These are phyloP conservation scores for Propsilocerus akamusi DNA, from an alignment of 1,140 invertebrate genomes.

Conservation along the genomic window DNA sequence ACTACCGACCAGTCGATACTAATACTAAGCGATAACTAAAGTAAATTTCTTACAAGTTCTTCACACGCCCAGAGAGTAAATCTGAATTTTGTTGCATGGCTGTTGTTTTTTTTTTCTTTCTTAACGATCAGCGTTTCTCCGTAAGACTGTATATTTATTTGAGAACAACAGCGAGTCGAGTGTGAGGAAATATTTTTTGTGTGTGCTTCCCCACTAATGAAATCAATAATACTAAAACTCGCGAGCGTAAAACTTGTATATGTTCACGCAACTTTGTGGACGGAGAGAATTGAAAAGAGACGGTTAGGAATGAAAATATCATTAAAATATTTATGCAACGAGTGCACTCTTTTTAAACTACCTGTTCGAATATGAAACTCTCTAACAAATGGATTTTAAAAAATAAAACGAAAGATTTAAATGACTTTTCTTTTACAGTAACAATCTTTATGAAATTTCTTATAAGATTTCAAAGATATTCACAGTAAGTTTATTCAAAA, in stretches of 20 bases:
- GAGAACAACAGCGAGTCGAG: background rate
- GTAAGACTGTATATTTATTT: background rate
- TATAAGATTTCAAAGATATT: too few species aligned
- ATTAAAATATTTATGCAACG: too few species aligned
- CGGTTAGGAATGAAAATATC: too few species aligned
- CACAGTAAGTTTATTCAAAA: too few species aligned
- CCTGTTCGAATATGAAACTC: too few species aligned
- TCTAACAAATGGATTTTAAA: too few species aligned
- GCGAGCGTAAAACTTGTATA: too few species aligned
- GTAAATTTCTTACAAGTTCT: background rate
- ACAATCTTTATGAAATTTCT: too few species aligned
- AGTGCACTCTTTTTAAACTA: too few species aligned
- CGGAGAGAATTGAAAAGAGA: too few species aligned
- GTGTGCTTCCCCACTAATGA: background rate
- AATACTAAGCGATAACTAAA: background rate
- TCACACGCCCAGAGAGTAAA: background rate
- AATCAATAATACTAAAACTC: background rate
- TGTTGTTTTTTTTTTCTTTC: background rate
- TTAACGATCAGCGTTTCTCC: background rate
- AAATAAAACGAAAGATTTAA: conserved; percentile 3
- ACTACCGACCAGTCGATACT: background rate
- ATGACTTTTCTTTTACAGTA: too few species aligned
- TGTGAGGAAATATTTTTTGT: background rate
- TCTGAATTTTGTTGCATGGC: conserved; percentile 2
- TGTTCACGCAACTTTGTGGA: too few species aligned